Base-by-base conservation (phyloP, 2,113 vertebrate genomes). In the Leptodactylus fuscus region DNA sequence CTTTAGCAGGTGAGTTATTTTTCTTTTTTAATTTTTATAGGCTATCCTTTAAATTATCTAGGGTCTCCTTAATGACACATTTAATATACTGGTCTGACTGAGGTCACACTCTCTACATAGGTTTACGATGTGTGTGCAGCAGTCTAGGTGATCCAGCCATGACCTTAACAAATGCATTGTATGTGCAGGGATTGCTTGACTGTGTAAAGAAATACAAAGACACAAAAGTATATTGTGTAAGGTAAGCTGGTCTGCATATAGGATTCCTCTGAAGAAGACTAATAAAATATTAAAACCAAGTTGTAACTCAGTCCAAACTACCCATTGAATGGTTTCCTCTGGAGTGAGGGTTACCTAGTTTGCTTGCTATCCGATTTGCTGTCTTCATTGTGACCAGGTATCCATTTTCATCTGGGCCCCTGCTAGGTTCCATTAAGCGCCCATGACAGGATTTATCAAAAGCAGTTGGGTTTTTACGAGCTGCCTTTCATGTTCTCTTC, bases 381-480 rank as follows among this genome's bases (percentile, higher is more conserved):
- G 51, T 79, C 41, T 81, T 70, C 84, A 81, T 73, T 69, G 29
- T 79, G 77, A 60, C 76, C 27, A 73, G 62, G 48, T 73, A 86
- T 80, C 38, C 76, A n/a, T 86, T 86, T 86, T 73, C 65, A 53
- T 36, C 65, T 60, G 77, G 65, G 62, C 49, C 65, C n/a, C 76
- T 81, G 51, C 65, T 73, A 70, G 38, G 62, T 81, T 73, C 84
- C 84, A 86, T 86, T 86, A 81, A 86, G 51, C 65, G 48, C 51
- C 84, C 84, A 80, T 69, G 77, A 86, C 84, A 86, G 84, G 77
- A 36, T 86, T 86, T 81, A 86, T 81, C 65, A 86, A 81, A 86
- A 81, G 65, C 84, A 86, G 76, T 86, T 86, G 76, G 49, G 27
- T 71, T 86, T 86, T 86, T 86, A 81, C 18, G 77, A 81, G 76